These are phyloP conservation scores for Portunus trituberculatus DNA, from an alignment of 1,140 invertebrate species.

Conservation along the genomic window DNA sequence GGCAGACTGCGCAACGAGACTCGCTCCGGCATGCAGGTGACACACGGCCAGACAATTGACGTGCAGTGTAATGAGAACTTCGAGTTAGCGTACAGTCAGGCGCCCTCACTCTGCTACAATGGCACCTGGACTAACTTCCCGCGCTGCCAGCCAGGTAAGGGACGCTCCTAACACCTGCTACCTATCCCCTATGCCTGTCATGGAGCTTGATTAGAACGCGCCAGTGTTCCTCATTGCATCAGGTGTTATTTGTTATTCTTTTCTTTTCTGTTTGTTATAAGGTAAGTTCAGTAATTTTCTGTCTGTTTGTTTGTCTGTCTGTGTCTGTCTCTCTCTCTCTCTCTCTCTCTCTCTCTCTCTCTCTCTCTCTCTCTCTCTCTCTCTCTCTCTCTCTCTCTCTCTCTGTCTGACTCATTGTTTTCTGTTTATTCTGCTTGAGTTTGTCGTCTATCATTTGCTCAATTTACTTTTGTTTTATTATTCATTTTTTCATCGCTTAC, in stretches of 20 bases:
- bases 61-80: constrained; percentile 93
- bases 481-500: too few species aligned
- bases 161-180: neutral
- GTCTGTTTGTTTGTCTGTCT: neutral
- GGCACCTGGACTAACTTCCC: constrained; percentile 98
- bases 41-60: constrained; percentile 91
- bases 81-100: constrained; percentile 88
- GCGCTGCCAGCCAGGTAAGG: constrained; percentile 89
- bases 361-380: neutral
- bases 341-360: neutral
- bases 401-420: too few species aligned
- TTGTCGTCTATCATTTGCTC: too few species aligned
- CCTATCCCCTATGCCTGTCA: neutral
- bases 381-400: too few species aligned
- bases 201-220: too few species aligned
- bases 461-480: too few species aligned
- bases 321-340: neutral
- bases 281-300: neutral
- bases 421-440: too few species aligned
- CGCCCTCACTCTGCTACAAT: constrained; percentile 92
- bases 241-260: too few species aligned
- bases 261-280: too few species aligned
- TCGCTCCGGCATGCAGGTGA: constrained; percentile 84
- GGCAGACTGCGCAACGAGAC: constrained; percentile 84
- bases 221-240: too few species aligned